Evolutionary conservation across 1,140 invertebrate genomes (phyloP), one percentile per base, ranked within the genome.

Genomic region (Drosophila novamexicana): DNA sequence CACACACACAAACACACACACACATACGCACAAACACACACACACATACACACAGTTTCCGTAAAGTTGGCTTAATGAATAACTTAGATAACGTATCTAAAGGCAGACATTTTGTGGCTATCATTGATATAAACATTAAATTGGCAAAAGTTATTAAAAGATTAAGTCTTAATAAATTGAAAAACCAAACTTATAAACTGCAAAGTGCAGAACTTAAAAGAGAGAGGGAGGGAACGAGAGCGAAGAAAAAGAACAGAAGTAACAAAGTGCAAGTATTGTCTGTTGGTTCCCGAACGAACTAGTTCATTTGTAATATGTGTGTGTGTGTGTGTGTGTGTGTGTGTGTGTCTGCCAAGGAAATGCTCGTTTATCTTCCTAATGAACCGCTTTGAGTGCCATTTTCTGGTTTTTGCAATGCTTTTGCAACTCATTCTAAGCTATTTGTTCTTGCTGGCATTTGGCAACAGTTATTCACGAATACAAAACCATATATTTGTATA

Each of bases 301-400:
- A 37, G 50, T 54, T 37, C 34, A 18, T 16, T 37, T 54, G 52
- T 7, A 50, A 7, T 44, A 44, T 14, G 7, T 14, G 22, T 14
- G 7, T 44, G n/a, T 7, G 7, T 14, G 22, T 14, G 7, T 44
- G n/a, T 7, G 12, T 42, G 40, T 42, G 6, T 12, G 10, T 42
- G 1, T 10, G 6, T 12, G 16, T 42, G 1, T 10, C 12, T 57
- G 50, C 37, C 18, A 39, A 34, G 9, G 29, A 32, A 45, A 44
- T 12, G 29, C 57, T 59, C 57, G 57, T 59, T 59, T 45, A 47
- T 59, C 32, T 59, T 47, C 29, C 29, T 59, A 59, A 59, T 59
- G 57, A 59, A 47, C 44, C 29, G 5, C n/a, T 10, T 36, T 34
- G 29, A 59, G 42, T 47, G 57, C 29, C 42, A 18, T 9, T 59